phyloP scores from a whole-genome alignment of 2,797 vertebrate genomes.

The Gymnocypris eckloni region DNA sequence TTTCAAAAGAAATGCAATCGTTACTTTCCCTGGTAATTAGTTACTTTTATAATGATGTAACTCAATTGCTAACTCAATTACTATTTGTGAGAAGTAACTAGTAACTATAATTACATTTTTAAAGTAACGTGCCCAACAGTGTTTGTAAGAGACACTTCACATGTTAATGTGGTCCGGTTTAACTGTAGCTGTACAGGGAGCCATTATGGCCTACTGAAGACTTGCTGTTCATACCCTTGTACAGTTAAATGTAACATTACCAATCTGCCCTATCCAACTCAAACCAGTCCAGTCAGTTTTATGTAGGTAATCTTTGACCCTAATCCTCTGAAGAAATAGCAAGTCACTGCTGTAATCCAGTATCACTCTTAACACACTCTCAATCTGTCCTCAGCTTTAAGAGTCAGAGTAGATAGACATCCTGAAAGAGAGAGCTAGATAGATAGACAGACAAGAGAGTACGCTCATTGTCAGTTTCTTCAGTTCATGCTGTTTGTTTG shows the following conservation, averaged over 20 bases:
- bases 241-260: neutral
- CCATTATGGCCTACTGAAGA: neutral
- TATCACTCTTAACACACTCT: neutral
- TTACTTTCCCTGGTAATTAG: too few species aligned
- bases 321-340: constrained; percentile 2
- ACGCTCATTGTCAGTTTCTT: neutral
- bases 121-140: too few species aligned
- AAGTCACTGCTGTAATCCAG: constrained; percentile 3
- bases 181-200: neutral
- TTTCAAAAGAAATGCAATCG: too few species aligned
- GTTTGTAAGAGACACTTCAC: neutral
- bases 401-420: neutral
- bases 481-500: neutral
- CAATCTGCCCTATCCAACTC: neutral
- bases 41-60: too few species aligned
- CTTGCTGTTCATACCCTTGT: neutral
- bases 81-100: too few species aligned
- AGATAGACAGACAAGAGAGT: neutral
- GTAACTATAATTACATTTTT: too few species aligned
- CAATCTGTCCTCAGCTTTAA: constrained; percentile 4
- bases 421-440: constrained; percentile 2
- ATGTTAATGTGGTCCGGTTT: neutral
- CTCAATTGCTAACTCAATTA: too few species aligned
- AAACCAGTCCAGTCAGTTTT: neutral
- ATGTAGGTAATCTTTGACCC: neutral